Evolutionary conservation across 2,113 vertebrate species (phyloP).

Genomic region (Percina caprodes): DNA sequence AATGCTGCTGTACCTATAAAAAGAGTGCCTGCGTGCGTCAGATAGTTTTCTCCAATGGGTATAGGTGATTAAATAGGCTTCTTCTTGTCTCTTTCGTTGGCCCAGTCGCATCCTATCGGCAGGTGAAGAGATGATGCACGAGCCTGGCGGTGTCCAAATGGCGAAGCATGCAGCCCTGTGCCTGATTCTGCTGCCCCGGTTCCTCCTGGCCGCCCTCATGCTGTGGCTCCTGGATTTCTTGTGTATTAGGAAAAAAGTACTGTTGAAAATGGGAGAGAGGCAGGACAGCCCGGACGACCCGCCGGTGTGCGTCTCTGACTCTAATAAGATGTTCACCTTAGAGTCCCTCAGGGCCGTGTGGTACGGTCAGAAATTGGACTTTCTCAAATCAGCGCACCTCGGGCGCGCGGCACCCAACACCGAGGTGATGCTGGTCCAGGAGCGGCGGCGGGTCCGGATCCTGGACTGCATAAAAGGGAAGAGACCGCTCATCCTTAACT

Average conservation of each 20-base stretch:
- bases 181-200: constrained; percentile 95
- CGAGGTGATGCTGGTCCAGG: constrained; percentile 92
- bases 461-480: constrained; percentile 91
- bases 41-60: constrained; percentile 82
- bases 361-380: constrained; percentile 98
- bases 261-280: constrained; percentile 83
- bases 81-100: constrained; percentile 73
- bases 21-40: constrained; percentile 85
- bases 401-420: constrained; percentile 93
- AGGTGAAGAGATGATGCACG: constrained; percentile 86
- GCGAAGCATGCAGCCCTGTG: constrained; percentile 91
- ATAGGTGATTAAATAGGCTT: constrained; percentile 68
- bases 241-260: constrained; percentile 93
- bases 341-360: constrained; percentile 97
- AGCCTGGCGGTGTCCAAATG: constrained; percentile 89
- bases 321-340: constrained; percentile 95
- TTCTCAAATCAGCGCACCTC: constrained; percentile 94
- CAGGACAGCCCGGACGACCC: constrained; percentile 90
- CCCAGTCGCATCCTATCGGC: constrained; percentile 59
- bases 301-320: constrained; percentile 94
- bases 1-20: constrained; percentile 93
- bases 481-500: constrained; percentile 96
- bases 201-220: constrained; percentile 94
- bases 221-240: constrained; percentile 97
- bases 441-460: constrained; percentile 86